Evolutionary conservation across 2,888 invertebrate genomes (phyloP).

Genomic region (Ypsolopha sequella): DNA sequence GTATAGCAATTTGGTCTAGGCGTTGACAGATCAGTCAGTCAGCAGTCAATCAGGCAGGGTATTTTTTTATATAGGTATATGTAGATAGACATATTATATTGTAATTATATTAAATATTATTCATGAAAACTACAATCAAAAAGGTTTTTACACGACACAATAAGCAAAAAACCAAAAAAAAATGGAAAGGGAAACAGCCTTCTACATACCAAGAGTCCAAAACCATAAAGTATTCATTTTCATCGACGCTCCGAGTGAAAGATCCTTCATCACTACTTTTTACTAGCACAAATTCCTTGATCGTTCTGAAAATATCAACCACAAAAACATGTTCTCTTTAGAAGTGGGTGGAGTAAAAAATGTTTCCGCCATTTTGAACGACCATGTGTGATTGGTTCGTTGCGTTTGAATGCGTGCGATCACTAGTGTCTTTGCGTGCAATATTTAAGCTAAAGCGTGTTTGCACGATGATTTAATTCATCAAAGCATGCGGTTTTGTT

Average conservation of each 20-base stretch:
- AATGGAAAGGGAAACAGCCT: slow-evolving; percentile 1
- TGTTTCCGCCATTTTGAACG: not conserved
- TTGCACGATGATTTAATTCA: not conserved
- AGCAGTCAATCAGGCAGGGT: too few species aligned
- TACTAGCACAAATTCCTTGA: slow-evolving; percentile 49
- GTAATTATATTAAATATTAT: too few species aligned
- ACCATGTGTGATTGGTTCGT: not conserved
- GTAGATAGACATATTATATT: too few species aligned
- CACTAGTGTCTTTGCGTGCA: not conserved
- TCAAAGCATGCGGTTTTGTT: too few species aligned
- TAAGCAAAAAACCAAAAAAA: not conserved
- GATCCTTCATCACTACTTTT: slow-evolving; percentile 55
- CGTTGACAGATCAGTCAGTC: too few species aligned
- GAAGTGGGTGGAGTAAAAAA: not conserved
- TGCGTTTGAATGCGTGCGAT: not conserved
- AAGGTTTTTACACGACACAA: not conserved
- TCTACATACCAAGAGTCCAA: slow-evolving; percentile 55
- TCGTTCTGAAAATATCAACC: slow-evolving; percentile 54
- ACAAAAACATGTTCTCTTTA: slow-evolving; percentile 18
- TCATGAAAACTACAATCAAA: too few species aligned
- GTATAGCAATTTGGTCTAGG: too few species aligned
- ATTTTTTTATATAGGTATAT: too few species aligned
- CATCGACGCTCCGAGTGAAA: slow-evolving; percentile 38
- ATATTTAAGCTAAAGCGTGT: not conserved
- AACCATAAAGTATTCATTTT: slow-evolving; percentile 50